Base-by-base conservation (phyloP, 2,888 invertebrate species). In the Agonopterix heracliana region DNA sequence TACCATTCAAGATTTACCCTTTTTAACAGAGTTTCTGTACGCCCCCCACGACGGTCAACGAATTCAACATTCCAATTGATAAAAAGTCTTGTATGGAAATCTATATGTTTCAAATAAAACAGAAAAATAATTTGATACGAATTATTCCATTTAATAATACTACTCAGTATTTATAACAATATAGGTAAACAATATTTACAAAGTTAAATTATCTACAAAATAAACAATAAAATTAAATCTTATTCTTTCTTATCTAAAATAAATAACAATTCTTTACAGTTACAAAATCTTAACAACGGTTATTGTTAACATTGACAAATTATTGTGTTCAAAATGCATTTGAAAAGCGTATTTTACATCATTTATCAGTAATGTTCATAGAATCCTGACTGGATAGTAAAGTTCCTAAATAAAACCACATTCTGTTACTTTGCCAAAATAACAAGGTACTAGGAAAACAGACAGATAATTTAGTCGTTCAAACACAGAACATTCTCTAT, bases 181-280 rank as follows among this genome's bases (percentile, higher is more conserved):
- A 26, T 26, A 26, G 26, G 38, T 41, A 73, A 83, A 83, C 79
- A 78, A 76, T 84, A 85, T 85, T 78, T 83, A 85, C 84, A 84
- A 64, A 54, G 48, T 64, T 63, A 60, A 69, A 61, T 54, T 57
- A 64, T 70, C 68, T 74, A 72, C 66, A 66, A 64, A 68, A 53
- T 64, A 66, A 79, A 77, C 69, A 71, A 41, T 41, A 41, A 41
- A 74, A 66, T 64, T 64, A 65, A 67, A 65, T 61, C 57, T 46
- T 38, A 70, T 57, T 69, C 26, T 68, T 66, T 57, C 65, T 61
- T 64, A 68, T 59, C 64, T 76, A 79, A 67, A 82, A 83, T 85
- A 85, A 85, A 85, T 86, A 86, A 84, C 81, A 78, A 65, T 26
- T 44, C 14, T 38, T 11, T 3, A 64, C 63, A 53, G 64, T 57